Evolutionary conservation across 2,113 vertebrate species (phyloP).

Genomic region (Bostrychus sinensis): DNA sequence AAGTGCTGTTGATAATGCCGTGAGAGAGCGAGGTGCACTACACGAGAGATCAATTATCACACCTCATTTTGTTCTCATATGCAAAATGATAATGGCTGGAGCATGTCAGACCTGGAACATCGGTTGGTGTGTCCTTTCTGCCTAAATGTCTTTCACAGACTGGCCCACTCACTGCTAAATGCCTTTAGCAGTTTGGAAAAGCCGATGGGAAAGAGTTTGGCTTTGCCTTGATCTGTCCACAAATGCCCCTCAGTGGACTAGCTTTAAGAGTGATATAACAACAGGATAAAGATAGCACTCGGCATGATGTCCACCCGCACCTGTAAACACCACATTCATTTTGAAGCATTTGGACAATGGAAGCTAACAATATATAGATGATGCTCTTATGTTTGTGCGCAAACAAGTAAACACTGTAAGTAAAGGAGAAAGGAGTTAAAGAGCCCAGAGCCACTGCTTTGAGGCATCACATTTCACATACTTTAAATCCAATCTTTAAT

Average conservation of each 20-base stretch:
- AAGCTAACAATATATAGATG: background rate
- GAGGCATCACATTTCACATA: constrained; percentile 72
- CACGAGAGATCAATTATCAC: constrained; percentile 82
- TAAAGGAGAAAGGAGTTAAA: constrained; percentile 30
- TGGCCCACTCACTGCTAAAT: constrained; percentile 65
- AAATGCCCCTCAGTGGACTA: constrained; percentile 65
- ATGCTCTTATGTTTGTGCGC: constrained; percentile 34
- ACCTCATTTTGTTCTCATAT: constrained; percentile 80
- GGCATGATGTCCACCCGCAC: constrained; percentile 55
- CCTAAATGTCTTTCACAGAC: constrained; percentile 80
- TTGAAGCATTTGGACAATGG: constrained; percentile 7
- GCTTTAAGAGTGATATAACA: constrained; percentile 72
- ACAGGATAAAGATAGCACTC: constrained; percentile 70
- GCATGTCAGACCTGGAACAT: constrained; percentile 73
- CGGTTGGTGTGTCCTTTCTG: constrained; percentile 68
- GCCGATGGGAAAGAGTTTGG: constrained; percentile 61
- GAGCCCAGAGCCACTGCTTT: constrained; percentile 47
- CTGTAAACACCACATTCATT: constrained; percentile 54
- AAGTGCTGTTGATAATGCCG: constrained; percentile 69
- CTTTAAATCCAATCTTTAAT: constrained; percentile 79
- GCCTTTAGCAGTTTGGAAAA: constrained; percentile 70
- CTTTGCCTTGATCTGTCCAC: constrained; percentile 71
- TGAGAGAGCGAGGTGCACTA: constrained; percentile 70
- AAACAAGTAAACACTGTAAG: constrained; percentile 28
- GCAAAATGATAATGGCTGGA: constrained; percentile 80